Percentiles rank a stretch among this genome's conserved stretches.
Evolutionary conservation across 2,888 invertebrate genomes (phyloP).

Genomic region (Oligia fasciuncula): DNA sequence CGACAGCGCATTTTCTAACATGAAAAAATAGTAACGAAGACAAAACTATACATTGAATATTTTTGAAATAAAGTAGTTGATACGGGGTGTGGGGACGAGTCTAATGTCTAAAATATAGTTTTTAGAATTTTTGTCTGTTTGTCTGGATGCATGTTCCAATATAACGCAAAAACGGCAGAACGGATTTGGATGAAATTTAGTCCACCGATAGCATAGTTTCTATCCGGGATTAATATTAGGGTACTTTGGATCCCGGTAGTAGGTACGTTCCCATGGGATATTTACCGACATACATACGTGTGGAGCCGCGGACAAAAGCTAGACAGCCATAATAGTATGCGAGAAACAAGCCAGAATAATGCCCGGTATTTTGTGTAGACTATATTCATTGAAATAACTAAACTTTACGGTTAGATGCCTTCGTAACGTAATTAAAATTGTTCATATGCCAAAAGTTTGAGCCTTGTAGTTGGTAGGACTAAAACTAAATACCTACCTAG

Average conservation of each 20-base stretch:
- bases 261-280: neutral
- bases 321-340: neutral
- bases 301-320: neutral
- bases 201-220: neutral
- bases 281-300: neutral
- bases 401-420: conserved; percentile 19
- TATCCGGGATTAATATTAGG: neutral
- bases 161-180: no score
- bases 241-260: neutral
- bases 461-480: neutral
- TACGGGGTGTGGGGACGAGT: no score
- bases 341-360: conserved; percentile 12
- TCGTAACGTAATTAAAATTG: conserved; percentile 44
- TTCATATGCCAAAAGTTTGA: conserved; percentile 21
- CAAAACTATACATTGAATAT: no score
- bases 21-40: neutral
- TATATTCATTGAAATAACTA: conserved; percentile 26
- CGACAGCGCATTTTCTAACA: neutral
- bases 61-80: no score
- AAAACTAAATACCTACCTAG: neutral
- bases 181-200: no score
- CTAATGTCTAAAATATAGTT: no score
- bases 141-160: no score
- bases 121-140: no score
- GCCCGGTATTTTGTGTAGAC: conserved; percentile 6